These are phyloP conservation scores for Ptiloglossa arizonensis DNA, from an alignment of 1,140 invertebrate genomes.

Conservation along the genomic window DNA sequence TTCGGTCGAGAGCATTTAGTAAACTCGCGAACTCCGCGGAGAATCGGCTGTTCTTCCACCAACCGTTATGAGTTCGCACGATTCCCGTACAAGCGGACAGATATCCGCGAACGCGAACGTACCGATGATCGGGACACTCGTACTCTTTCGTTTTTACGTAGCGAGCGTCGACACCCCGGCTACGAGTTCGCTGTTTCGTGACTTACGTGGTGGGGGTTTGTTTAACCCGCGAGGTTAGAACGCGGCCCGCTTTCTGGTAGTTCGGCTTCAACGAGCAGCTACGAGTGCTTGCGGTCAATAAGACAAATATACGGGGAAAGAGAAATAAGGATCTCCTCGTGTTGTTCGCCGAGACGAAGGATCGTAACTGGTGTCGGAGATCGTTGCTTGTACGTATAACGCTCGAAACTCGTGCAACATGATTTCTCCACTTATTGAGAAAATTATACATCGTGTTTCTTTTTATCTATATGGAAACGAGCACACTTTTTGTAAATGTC, in stretches of 20 bases:
- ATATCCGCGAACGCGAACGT: no score
- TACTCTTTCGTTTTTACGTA: no score
- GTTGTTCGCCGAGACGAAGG: neutral
- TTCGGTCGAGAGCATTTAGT: slow-evolving; percentile 30
- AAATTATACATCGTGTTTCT: no score
- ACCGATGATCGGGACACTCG: no score
- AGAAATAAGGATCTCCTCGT: neutral
- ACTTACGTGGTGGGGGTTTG: neutral
- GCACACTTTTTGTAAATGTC: no score
- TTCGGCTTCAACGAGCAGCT: neutral
- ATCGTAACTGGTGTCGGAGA: no score
- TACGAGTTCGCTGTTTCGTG: neutral
- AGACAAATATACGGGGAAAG: slow-evolving; percentile 6
- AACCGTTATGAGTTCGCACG: slow-evolving; percentile 4
- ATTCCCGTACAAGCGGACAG: neutral
- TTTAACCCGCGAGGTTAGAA: neutral
- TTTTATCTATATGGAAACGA: no score
- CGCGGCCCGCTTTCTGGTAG: neutral
- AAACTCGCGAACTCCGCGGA: slow-evolving; percentile 21
- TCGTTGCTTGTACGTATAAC: no score
- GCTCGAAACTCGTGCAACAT: no score
- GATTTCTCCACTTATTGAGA: no score
- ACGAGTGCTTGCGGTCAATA: slow-evolving; percentile 1
- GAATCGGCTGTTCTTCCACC: slow-evolving; percentile 10
- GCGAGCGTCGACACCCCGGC: neutral